Conservation (phyloP, 2,113 vertebrate species). For the Taurulus bubalis region DNA sequence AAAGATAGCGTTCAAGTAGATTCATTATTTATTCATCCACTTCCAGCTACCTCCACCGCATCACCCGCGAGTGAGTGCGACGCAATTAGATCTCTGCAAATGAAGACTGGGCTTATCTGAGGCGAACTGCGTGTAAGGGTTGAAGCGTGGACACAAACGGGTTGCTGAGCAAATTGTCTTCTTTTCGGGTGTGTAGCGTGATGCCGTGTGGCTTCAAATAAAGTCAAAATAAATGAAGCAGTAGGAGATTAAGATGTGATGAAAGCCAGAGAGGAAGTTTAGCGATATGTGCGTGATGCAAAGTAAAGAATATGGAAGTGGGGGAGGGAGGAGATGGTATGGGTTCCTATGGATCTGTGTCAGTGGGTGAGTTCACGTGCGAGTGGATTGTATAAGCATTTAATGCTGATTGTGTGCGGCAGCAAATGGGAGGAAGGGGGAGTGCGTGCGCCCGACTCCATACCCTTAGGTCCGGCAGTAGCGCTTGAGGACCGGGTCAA, state of each 20-base stretch:
- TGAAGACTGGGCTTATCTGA: conserved; percentile 47
- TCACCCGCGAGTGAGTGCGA: conserved; percentile 49
- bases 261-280: conserved; percentile 26
- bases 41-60: conserved; percentile 54
- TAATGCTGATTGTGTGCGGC: conserved; percentile 14
- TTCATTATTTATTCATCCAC: conserved; percentile 79
- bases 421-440: background rate
- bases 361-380: conserved; percentile 54
- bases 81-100: conserved; percentile 70
- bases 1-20: conserved; percentile 68
- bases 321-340: background rate
- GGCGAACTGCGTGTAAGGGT: conserved; percentile 2
- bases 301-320: conserved; percentile 6
- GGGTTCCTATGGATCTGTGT: conserved; percentile 55
- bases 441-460: conserved; percentile 4
- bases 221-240: conserved; percentile 1
- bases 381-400: conserved; percentile 16
- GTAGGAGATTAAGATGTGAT: conserved; percentile 31
- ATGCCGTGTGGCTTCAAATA: background rate
- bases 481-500: conserved; percentile 46
- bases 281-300: conserved; percentile 37
- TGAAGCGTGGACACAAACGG: conserved; percentile 30
- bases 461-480: conserved; percentile 31
- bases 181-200: background rate
- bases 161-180: conserved; percentile 10